phyloP scores from a whole-genome alignment of 2,888 invertebrate genomes.

The Dynastes hyllus region DNA sequence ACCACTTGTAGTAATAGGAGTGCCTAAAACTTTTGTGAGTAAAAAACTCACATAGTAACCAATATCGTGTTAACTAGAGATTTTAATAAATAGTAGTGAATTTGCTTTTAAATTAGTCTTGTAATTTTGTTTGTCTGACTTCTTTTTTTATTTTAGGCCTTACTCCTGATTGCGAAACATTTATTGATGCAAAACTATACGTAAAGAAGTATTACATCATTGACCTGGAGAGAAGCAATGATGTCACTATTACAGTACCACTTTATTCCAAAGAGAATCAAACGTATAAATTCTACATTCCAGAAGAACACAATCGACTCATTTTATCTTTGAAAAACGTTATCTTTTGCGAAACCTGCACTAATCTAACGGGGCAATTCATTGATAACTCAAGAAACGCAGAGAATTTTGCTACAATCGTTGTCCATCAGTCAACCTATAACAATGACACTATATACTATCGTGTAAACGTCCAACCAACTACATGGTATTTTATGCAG shows the following conservation, averaged over 20 bases:
- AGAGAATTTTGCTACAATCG: slow-evolving; percentile 66
- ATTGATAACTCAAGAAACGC: slow-evolving; percentile 72
- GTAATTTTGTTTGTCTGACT: background rate
- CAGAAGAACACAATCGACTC: slow-evolving; percentile 61
- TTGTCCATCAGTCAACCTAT: slow-evolving; percentile 38
- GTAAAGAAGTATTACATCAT: slow-evolving; percentile 57
- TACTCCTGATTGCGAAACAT: slow-evolving; percentile 72
- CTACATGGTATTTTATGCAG: slow-evolving; percentile 76
- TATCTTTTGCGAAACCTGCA: slow-evolving; percentile 59
- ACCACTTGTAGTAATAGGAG: too few species aligned
- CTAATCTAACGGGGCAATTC: slow-evolving; percentile 69
- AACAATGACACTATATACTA: slow-evolving; percentile 45
- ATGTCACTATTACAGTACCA: slow-evolving; percentile 51
- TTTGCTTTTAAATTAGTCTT: too few species aligned
- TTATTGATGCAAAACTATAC: slow-evolving; percentile 67
- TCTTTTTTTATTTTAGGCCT: slow-evolving; percentile 73
- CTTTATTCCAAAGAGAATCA: slow-evolving; percentile 56
- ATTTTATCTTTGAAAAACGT: slow-evolving; percentile 61
- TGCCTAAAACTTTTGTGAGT: too few species aligned
- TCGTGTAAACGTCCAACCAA: slow-evolving; percentile 73
- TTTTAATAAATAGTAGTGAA: too few species aligned
- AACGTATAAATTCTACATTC: slow-evolving; percentile 66
- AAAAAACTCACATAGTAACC: too few species aligned
- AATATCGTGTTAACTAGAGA: too few species aligned
- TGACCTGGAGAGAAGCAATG: slow-evolving; percentile 60